A percentile compares a stretch with the other conserved stretches of the same genome.
phyloP scores from a whole-genome alignment of 2,888 invertebrate species.

The Agrotis clavis region DNA sequence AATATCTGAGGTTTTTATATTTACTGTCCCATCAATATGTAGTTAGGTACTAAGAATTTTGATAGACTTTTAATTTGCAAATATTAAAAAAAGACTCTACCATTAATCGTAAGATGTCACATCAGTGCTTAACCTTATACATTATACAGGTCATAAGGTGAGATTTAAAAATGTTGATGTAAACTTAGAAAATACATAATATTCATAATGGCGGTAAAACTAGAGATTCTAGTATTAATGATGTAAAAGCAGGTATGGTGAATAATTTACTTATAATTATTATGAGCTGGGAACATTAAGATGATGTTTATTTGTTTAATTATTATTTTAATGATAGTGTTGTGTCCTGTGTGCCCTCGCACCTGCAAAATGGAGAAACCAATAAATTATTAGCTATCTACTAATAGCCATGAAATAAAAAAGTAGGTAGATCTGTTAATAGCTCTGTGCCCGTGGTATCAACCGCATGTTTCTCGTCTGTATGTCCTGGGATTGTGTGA shows the following conservation, averaged over 20 bases:
- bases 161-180: conserved; percentile 49
- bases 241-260: conserved; percentile 24
- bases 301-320: conserved; percentile 31
- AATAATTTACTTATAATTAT: conserved; percentile 46
- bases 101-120: background rate
- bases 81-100: conserved; percentile 3
- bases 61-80: background rate
- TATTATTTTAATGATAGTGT: conserved; percentile 14
- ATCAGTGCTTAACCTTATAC: conserved; percentile 23
- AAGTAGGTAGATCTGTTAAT: too few species aligned
- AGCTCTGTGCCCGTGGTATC: too few species aligned
- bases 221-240: conserved; percentile 27
- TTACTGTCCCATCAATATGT: background rate
- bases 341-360: background rate
- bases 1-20: background rate
- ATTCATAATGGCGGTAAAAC: conserved; percentile 42
- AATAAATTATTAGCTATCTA: background rate
- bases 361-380: background rate
- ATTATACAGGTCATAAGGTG: conserved; percentile 60
- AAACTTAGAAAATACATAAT: conserved; percentile 59
- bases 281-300: conserved; percentile 20
- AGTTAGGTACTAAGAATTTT: conserved; percentile 2
- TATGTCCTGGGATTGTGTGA: too few species aligned
- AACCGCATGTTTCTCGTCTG: too few species aligned
- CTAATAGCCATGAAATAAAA: background rate